Evolutionary conservation across 2,797 vertebrate species (phyloP).

Genomic region (Heteromormyrus szaboi): DNA sequence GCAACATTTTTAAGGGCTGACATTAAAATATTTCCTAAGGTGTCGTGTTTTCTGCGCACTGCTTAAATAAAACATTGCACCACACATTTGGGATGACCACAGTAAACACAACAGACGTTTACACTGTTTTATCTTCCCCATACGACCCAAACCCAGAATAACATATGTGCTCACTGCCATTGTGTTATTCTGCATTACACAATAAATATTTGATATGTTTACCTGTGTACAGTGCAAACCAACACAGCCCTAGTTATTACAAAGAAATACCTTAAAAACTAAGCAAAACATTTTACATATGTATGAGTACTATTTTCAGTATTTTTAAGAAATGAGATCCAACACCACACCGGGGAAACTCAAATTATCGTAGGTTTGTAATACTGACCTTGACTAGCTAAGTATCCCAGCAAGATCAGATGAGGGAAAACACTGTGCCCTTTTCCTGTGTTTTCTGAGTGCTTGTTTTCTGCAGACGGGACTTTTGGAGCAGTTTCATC

Average conservation of each 20-base stretch:
- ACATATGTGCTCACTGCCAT: neutral
- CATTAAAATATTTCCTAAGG: neutral
- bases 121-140: neutral
- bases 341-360: neutral
- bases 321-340: neutral
- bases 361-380: neutral
- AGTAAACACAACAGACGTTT: neutral
- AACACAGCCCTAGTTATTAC: neutral
- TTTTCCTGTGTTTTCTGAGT: constrained; percentile 53
- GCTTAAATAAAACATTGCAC: neutral
- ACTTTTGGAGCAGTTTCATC: constrained; percentile 47
- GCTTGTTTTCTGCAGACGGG: constrained; percentile 41
- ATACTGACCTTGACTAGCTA: constrained; percentile 79
- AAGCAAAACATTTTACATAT: neutral
- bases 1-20: neutral
- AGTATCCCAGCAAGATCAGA: constrained; percentile 67
- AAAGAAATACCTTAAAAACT: neutral
- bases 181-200: neutral
- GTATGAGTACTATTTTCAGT: neutral
- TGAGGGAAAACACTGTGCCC: constrained; percentile 53
- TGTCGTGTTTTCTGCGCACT: neutral
- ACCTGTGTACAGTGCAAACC: neutral
- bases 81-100: neutral
- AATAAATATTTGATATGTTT: constrained; percentile 4
- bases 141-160: neutral